Percentiles rank a stretch among this genome's conserved stretches.
Conservation (phyloP, 2,113 vertebrate genomes). For the Nycticebus coucang region DNA sequence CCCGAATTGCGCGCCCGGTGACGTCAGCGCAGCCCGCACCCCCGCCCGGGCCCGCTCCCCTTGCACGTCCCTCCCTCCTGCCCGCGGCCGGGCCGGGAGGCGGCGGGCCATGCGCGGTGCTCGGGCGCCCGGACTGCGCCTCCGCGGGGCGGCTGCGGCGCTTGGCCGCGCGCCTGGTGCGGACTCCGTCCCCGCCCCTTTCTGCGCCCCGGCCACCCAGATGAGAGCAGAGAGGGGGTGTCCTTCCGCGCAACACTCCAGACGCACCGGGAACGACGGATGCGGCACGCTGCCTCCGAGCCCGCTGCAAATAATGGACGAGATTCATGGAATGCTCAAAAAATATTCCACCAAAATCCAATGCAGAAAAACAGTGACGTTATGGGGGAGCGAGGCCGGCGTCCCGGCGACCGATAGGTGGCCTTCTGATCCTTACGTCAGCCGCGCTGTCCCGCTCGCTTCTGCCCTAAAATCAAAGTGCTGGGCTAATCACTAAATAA, state of each 20-base stretch:
- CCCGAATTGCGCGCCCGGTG: conserved; percentile 84
- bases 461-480: conserved; percentile 51
- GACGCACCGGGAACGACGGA: not conserved
- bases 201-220: not conserved
- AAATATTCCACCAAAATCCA: not conserved
- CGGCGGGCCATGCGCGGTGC: not conserved
- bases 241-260: not conserved
- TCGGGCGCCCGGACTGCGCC: not conserved
- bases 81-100: not conserved
- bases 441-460: not conserved
- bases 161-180: not conserved
- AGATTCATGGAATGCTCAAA: not conserved
- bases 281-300: not conserved
- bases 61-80: not conserved
- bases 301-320: not conserved
- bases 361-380: not conserved
- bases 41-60: conserved; percentile 47
- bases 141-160: not conserved
- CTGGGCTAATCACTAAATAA: conserved; percentile 40
- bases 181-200: not conserved
- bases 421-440: conserved; percentile 10
- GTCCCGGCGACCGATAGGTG: not conserved
- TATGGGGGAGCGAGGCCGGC: not conserved
- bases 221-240: not conserved
- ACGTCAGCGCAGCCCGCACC: conserved; percentile 83